Percentiles rank a stretch among this genome's conserved stretches.
These are phyloP conservation scores for Listronotus bonariensis DNA, from an alignment of 1,140 invertebrate species.

Conservation along the genomic window DNA sequence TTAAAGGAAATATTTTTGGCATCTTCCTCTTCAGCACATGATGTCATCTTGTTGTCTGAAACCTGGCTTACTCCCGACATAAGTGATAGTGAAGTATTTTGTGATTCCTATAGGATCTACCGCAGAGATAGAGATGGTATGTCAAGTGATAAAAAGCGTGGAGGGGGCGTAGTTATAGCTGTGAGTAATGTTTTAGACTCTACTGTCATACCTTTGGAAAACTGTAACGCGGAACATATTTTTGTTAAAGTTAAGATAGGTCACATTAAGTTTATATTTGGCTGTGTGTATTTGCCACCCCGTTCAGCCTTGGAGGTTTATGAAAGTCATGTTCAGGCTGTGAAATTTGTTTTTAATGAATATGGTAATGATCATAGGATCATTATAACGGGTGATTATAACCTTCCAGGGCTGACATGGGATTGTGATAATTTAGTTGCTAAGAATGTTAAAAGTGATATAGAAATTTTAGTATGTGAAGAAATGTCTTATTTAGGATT, in stretches of 20 bases:
- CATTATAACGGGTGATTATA: not conserved
- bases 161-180: not conserved
- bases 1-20: not conserved
- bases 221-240: too few relatives aligned
- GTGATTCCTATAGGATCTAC: not conserved
- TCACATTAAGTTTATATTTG: too few relatives aligned
- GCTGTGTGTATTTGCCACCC: too few relatives aligned
- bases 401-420: not conserved
- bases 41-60: not conserved
- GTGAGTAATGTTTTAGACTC: not conserved
- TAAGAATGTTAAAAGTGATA: too few relatives aligned
- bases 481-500: too few relatives aligned
- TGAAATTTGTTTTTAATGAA: not conserved
- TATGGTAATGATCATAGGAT: not conserved
- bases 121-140: not conserved
- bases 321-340: not conserved
- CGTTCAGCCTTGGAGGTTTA: not conserved
- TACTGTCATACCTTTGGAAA: not conserved
- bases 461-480: too few relatives aligned
- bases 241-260: too few relatives aligned
- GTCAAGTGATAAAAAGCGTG: not conserved
- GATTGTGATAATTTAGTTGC: not conserved
- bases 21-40: not conserved
- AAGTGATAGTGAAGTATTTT: not conserved
- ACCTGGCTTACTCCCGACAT: not conserved